Evolutionary conservation across 2,113 vertebrate genomes (phyloP), one percentile per base, ranked within the genome.

Genomic region (Argyrosomus japonicus): DNA sequence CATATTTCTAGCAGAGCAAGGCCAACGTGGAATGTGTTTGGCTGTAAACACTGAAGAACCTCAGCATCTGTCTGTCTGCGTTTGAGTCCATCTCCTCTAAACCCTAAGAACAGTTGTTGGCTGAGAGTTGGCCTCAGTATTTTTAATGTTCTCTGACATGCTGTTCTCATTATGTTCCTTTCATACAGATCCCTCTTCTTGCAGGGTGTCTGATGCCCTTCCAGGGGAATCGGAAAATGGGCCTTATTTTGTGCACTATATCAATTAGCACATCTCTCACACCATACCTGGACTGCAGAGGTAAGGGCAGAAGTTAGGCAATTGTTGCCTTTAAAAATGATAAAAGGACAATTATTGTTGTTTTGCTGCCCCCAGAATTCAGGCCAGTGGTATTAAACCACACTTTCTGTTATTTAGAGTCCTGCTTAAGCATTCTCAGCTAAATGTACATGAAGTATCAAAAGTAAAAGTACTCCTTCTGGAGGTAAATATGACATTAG

Each of bases 141-240:
- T 75, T 9, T 53, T 23, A 76, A 40, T 57, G 57, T 48, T 32
- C 60, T 29, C 72, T 53, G n/a, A 43, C 68, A 77, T 50, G 17
- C 58, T 72, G 82, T 51, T 88, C 23, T 8, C 47, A 43, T 87
- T 68, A 85, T 19, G n/a, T 23, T 48, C 40, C 47, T 29, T 14
- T 81, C 19, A 23, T 32, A 73, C 73, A 51, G 15, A 50, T 23
- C 18, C 21, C 14, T 62, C 57, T 50, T 58, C 48, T 56, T n/a
- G 58, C 40, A 11, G 17, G 18, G 19, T 1, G 21, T 76, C 23
- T 87, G 82, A 83, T 88, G 75, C 1, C 13, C 53, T 4, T 80
- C 90, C 85, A 91, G 75, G 32, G 6, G 0, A 25, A 18, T 40
- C 6, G 27, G 36, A 72, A 67, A 68, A 58, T 25, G 4, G 14